Conservation (phyloP, 2,888 invertebrate species). For the Pachycephus smyrnensis region DNA sequence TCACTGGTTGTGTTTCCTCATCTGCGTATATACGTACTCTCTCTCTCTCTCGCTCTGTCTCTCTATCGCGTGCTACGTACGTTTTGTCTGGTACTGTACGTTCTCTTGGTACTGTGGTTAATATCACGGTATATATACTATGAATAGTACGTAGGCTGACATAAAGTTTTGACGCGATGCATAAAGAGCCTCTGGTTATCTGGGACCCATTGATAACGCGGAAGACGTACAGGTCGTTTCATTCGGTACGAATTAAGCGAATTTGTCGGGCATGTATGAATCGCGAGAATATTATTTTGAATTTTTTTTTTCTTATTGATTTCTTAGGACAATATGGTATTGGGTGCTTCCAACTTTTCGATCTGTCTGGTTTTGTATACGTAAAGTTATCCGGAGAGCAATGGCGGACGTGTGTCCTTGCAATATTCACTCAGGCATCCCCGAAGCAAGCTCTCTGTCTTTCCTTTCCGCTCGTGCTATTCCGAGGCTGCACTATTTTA, state of each 20-base stretch:
- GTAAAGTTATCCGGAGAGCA: not conserved
- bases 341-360: not conserved
- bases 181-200: not conserved
- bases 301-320: not conserved
- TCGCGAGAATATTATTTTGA: not conserved
- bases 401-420: not conserved
- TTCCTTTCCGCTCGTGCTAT: slow-evolving; percentile 18
- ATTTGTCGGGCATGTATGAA: not conserved
- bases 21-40: not conserved
- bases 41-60: not conserved
- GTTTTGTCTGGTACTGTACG: not conserved
- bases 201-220: not conserved
- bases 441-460: not conserved
- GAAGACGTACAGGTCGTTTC: not conserved
- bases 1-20: not conserved
- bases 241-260: not conserved
- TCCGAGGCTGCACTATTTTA: slow-evolving; percentile 27
- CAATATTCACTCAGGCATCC: not conserved
- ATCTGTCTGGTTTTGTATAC: not conserved
- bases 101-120: not conserved
- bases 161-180: not conserved
- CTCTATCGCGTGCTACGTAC: not conserved
- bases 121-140: not conserved
- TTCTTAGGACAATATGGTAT: not conserved
- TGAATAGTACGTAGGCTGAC: not conserved